Evolutionary conservation across 2,113 vertebrate species (phyloP).

Genomic region (Albula glossodonta): DNA sequence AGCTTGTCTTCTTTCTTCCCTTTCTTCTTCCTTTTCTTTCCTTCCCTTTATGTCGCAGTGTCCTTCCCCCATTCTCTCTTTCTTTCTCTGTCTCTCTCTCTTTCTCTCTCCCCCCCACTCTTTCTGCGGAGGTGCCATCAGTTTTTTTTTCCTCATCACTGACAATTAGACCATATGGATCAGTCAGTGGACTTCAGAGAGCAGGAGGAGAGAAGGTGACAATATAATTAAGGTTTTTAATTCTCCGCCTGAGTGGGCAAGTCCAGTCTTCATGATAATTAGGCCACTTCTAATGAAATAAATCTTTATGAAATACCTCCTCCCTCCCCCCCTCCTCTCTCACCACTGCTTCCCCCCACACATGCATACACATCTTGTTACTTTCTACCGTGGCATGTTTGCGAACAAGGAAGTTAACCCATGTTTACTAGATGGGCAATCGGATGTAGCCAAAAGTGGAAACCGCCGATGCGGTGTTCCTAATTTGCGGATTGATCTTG

Average conservation of each 20-base stretch:
- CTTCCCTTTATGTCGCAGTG: constrained; percentile 6
- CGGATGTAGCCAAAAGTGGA: neutral
- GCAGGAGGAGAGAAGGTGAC: constrained; percentile 77
- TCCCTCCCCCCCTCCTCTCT: neutral
- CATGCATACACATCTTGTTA: neutral
- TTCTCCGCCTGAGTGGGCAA: constrained; percentile 85
- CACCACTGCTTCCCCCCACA: neutral
- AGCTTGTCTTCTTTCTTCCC: constrained; percentile 25
- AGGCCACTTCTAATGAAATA: constrained; percentile 72
- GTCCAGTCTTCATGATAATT: constrained; percentile 82
- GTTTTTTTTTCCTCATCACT: constrained; percentile 71
- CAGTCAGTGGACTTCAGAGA: constrained; percentile 73
- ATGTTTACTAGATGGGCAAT: constrained; percentile 21
- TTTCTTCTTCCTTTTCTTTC: constrained; percentile 26
- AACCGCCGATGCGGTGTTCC: neutral
- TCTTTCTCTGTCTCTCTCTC: constrained; percentile 36
- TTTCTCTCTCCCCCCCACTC: neutral
- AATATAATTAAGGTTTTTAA: constrained; percentile 84
- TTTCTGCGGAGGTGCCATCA: constrained; percentile 39
- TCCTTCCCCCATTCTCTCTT: constrained; percentile 29
- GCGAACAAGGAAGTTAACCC: constrained; percentile 23
- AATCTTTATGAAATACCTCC: constrained; percentile 61
- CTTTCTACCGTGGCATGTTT: constrained; percentile 22
- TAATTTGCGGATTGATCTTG: neutral
- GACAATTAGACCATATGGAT: constrained; percentile 79